Evolutionary conservation across 2,113 vertebrate species (phyloP), one percentile per base, ranked within the genome.

Genomic region (Maccullochella peelii): DNA sequence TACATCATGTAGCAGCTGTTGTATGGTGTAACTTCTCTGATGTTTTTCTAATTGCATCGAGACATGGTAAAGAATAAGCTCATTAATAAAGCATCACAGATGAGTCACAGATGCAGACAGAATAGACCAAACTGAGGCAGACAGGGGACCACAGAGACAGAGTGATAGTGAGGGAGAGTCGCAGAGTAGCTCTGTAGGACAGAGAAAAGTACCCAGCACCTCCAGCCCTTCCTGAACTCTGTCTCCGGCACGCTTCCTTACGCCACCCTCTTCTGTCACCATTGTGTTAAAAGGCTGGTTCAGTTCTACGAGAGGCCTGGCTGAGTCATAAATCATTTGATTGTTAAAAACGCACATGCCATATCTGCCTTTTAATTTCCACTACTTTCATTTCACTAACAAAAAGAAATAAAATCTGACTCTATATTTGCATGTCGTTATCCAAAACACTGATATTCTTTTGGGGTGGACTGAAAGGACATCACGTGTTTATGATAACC

Each of bases 201-300:
- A 49, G 69, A 20, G 5, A 5, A 57, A 54, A 8, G 47, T 84
- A 76, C 61, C 68, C 42, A 15, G n/a, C 79, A 65, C 50, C 58
- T 44, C 84, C 77, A 70, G 76, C 47, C 61, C 80, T 77, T 73
- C 86, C 87, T 79, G 78, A 81, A 62, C 75, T 85, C 88, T 88
- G 91, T 89, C 85, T 78, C 80, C 5, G 16, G 89, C 92, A 93
- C 87, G 83, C 88, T 87, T 79, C 92, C 85, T 88, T 83, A 77
- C 89, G 85, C 86, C 80, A 76, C 84, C 79, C 82, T 79, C 88
- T 70, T 71, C 63, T 73, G 50, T 73, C 77, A 50, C 79, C 66
- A n/a, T 42, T 47, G 30, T 30, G 49, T 84, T 66, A 7, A 67
- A 82, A 79, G 72, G 75, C 23, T 62, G 78, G 62, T 80, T 84